phyloP scores from a whole-genome alignment of 2,888 invertebrate species.

The Netelia virgata region DNA sequence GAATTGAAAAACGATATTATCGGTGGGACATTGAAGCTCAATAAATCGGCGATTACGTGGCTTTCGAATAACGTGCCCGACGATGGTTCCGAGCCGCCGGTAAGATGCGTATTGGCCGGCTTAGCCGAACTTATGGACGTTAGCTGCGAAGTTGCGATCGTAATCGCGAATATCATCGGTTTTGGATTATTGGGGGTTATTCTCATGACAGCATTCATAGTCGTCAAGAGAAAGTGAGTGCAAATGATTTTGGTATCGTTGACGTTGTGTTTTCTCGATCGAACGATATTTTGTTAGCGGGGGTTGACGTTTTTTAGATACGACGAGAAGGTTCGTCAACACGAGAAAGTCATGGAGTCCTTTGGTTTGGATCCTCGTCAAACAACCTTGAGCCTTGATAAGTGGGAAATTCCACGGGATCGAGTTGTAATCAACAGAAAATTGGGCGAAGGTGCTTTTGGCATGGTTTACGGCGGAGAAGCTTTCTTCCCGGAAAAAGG shows the following conservation, averaged over 20 bases:
- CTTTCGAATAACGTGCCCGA: constrained; percentile 87
- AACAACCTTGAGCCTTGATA: constrained; percentile 88
- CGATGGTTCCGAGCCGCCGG: constrained; percentile 88
- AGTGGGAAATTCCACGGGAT: constrained; percentile 95
- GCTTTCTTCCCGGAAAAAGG: constrained; percentile 89
- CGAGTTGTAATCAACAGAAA: constrained; percentile 94
- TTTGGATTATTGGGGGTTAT: constrained; percentile 87
- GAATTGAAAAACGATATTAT: constrained; percentile 85
- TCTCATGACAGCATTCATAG: constrained; percentile 87
- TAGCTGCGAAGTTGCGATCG: constrained; percentile 91
- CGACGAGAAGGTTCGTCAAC: constrained; percentile 88
- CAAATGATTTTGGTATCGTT: background rate
- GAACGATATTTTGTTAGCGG: background rate
- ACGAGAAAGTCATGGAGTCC: constrained; percentile 90
- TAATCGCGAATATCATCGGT: constrained; percentile 88
- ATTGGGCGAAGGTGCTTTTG: constrained; percentile 96
- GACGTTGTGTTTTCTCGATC: background rate
- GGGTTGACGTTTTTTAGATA: constrained; percentile 85
- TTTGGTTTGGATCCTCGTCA: constrained; percentile 88
- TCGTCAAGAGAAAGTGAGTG: constrained; percentile 88
- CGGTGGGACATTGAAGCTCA: constrained; percentile 86
- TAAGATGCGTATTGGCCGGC: constrained; percentile 89
- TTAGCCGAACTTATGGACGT: constrained; percentile 89
- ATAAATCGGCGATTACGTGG: constrained; percentile 88
- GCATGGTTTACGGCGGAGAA: constrained; percentile 96